Conservation (phyloP, 2,888 invertebrate genomes). For the Rhingia rostrata region DNA sequence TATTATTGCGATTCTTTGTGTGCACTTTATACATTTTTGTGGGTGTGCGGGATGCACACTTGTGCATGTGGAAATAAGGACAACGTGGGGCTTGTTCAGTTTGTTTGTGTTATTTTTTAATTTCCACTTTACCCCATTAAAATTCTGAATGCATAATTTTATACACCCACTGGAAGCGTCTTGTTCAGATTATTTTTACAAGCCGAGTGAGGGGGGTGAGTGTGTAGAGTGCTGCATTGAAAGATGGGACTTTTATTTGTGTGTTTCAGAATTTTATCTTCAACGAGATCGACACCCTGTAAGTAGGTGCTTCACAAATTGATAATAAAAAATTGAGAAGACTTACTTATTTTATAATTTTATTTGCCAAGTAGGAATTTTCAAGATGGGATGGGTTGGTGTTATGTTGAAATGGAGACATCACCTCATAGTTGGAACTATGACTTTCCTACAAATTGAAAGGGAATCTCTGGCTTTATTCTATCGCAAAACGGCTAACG, state of each 20-base stretch:
- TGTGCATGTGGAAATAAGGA: slow-evolving; percentile 61
- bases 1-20: slow-evolving; percentile 59
- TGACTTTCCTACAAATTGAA: slow-evolving; percentile 27
- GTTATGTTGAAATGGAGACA: slow-evolving; percentile 21
- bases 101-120: slow-evolving; percentile 71
- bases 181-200: slow-evolving; percentile 45
- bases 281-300: slow-evolving; percentile 27
- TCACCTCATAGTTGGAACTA: slow-evolving; percentile 14
- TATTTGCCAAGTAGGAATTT: slow-evolving; percentile 4
- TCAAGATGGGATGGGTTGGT: slow-evolving; percentile 36
- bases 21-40: neutral
- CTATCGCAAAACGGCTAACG: slow-evolving; percentile 38
- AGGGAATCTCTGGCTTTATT: slow-evolving; percentile 24
- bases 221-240: neutral
- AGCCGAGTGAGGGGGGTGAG: slow-evolving; percentile 20
- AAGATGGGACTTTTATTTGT: neutral
- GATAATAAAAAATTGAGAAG: slow-evolving; percentile 51
- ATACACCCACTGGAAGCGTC: slow-evolving; percentile 20
- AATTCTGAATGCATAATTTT: slow-evolving; percentile 69
- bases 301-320: slow-evolving; percentile 22
- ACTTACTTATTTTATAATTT: slow-evolving; percentile 15
- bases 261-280: slow-evolving; percentile 13
- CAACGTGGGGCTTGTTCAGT: slow-evolving; percentile 55
- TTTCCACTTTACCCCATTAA: slow-evolving; percentile 73
- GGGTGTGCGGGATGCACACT: slow-evolving; percentile 44